These are phyloP conservation scores for Strigamia crassipes DNA, from an alignment of 2,888 invertebrate genomes.

Conservation along the genomic window DNA sequence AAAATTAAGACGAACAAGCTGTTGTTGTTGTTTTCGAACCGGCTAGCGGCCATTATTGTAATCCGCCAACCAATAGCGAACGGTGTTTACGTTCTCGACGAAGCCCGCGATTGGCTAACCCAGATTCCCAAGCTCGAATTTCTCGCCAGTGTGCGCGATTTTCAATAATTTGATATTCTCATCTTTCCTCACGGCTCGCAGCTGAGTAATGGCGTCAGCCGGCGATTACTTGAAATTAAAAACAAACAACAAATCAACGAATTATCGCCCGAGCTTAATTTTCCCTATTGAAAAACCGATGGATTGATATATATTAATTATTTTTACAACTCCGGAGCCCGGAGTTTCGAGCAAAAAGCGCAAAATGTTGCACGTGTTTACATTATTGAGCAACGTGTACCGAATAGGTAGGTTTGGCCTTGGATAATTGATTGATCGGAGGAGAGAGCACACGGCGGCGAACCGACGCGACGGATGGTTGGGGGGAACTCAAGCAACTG, in stretches of 20 bases:
- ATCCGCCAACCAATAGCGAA: too few species aligned
- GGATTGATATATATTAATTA: too few species aligned
- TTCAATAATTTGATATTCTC: neutral
- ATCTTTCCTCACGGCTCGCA: neutral
- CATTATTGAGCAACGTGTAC: neutral
- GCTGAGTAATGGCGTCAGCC: neutral
- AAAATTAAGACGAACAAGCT: too few species aligned
- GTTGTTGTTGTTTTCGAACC: too few species aligned
- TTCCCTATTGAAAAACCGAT: neutral
- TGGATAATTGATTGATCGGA: neutral
- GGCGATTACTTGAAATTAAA: neutral
- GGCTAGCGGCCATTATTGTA: too few species aligned
- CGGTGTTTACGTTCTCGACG: too few species aligned
- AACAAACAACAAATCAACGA: neutral
- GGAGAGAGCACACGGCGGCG: neutral
- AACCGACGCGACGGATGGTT: neutral
- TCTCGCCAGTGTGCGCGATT: neutral
- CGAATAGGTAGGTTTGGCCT: neutral
- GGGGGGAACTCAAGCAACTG: neutral
- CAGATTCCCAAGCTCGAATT: neutral
- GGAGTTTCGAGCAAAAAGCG: neutral
- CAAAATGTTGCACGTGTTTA: neutral
- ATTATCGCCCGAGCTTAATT: neutral
- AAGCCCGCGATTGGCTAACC: too few species aligned
- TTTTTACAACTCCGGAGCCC: neutral